Base-by-base conservation (phyloP, 2,113 vertebrate genomes). In the Platysternon megacephalum region DNA sequence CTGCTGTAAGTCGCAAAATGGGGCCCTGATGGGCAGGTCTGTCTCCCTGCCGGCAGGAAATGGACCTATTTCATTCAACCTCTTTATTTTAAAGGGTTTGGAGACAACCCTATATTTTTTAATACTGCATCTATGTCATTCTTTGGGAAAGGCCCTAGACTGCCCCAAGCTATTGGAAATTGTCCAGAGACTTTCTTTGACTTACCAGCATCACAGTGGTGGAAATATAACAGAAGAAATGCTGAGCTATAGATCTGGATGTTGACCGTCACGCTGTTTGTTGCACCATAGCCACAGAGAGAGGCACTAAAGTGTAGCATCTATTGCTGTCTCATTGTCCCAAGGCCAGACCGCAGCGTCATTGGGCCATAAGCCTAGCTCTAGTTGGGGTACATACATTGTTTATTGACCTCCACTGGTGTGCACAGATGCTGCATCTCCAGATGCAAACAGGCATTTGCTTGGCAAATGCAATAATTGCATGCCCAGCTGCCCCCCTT, bases 1-100 rank as follows among this genome's bases (percentile, higher is more conserved):
- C 82, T 11, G 84, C 97, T 93, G 68, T 92, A 95, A 97, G 96
- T 97, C 51, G n/a, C 95, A 96, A 98, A 98, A 97, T 88, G 96
- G 94, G 95, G 84, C 90, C 93, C 95, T 97, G 96, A 95, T 95
- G 95, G 85, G 84, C 82, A 90, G 88, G 46, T 83, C 42, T 87
- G 44, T 79, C 89, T 96, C 96, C 61, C 81, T 95, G 85, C 92
- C 93, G 85, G 92, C 92, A 96, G 91, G 94, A 85, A 97, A 85
- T 14, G 49, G 82, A 85, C 72, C 6, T 68, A 91, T 10, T 17
- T 83, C 91, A 95, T 17, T 83, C 91, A 95, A 39, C 76, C 93
- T 95, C 86, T 88, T 39, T 46, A n/a, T 94, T 84, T 86, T 44
- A 84, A 87, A 84, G 88, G 85, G 68, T 88, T 91, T 35, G 68